Percentiles rank a stretch among this genome's conserved stretches.
Conservation (phyloP, 2,888 invertebrate species). For the Polyploca ridens region DNA sequence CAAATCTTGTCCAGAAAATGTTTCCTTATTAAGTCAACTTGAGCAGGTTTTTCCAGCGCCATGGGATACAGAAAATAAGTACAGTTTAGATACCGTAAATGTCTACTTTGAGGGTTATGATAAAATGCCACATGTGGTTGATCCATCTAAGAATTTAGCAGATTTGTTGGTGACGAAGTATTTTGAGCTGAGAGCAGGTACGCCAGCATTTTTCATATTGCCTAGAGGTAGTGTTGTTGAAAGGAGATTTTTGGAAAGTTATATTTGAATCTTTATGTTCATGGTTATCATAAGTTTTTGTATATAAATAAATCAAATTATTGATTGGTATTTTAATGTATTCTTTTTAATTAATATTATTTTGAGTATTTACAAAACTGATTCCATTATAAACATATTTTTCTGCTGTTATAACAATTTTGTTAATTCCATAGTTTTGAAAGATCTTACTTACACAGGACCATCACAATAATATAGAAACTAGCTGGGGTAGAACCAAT, state of each 20-base stretch:
- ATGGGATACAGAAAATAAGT: slow-evolving; percentile 89
- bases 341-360: not conserved
- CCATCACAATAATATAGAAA: no score
- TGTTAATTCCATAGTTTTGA: no score
- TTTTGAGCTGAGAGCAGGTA: slow-evolving; percentile 86
- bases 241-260: slow-evolving; percentile 82
- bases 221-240: slow-evolving; percentile 84
- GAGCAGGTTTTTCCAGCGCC: slow-evolving; percentile 87
- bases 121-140: slow-evolving; percentile 84
- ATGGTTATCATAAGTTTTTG: not conserved
- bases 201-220: slow-evolving; percentile 87
- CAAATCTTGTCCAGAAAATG: slow-evolving; percentile 90
- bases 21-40: slow-evolving; percentile 76
- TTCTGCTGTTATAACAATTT: no score
- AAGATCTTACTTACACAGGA: no score
- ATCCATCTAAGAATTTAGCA: slow-evolving; percentile 81
- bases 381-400: no score
- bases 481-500: no score
- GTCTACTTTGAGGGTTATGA: slow-evolving; percentile 90
- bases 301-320: slow-evolving; percentile 12
- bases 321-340: not conserved
- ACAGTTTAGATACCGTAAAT: slow-evolving; percentile 84
- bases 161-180: slow-evolving; percentile 85
- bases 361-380: no score
- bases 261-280: slow-evolving; percentile 45